Percentiles rank a stretch among this genome's conserved stretches.
These are phyloP conservation scores for Glomeris maerens DNA, from an alignment of 1,140 invertebrate genomes.

Conservation along the genomic window DNA sequence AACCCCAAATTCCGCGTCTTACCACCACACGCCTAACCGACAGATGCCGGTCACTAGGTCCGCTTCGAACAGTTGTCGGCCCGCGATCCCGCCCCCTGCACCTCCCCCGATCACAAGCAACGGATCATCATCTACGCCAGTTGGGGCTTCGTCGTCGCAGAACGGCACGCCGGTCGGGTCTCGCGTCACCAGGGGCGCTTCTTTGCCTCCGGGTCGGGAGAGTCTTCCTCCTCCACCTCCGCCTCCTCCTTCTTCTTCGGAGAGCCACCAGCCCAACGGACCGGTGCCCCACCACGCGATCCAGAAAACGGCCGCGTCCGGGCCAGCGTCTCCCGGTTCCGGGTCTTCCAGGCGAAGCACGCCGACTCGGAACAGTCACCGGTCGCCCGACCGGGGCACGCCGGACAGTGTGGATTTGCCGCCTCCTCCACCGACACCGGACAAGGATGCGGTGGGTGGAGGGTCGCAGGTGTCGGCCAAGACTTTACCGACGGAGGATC, in stretches of 20 bases:
- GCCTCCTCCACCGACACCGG: slow-evolving; percentile 42
- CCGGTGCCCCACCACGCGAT: slow-evolving; percentile 14
- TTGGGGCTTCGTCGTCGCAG: not conserved
- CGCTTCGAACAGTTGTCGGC: slow-evolving; percentile 32
- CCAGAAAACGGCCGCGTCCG: slow-evolving; percentile 15
- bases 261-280: slow-evolving; percentile 17
- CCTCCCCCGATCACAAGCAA: slow-evolving; percentile 41
- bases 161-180: not conserved
- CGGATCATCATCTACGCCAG: slow-evolving; percentile 11
- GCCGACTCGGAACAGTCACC: slow-evolving; percentile 9
- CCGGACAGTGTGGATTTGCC: slow-evolving; percentile 35
- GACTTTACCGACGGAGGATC: slow-evolving; percentile 10
- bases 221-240: slow-evolving; percentile 76
- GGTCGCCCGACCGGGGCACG: not conserved
- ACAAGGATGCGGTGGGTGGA: slow-evolving; percentile 11
- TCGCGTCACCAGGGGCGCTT: not conserved
- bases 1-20: slow-evolving; percentile 10
- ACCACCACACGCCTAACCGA: not conserved
- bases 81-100: slow-evolving; percentile 71
- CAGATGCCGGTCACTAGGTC: not conserved
- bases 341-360: slow-evolving; percentile 14
- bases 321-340: slow-evolving; percentile 13
- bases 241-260: too few species aligned
- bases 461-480: too few species aligned
- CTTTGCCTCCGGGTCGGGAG: slow-evolving; percentile 38